phyloP scores from a whole-genome alignment of 2,113 vertebrate genomes.

The Cichladusa arquata region DNA sequence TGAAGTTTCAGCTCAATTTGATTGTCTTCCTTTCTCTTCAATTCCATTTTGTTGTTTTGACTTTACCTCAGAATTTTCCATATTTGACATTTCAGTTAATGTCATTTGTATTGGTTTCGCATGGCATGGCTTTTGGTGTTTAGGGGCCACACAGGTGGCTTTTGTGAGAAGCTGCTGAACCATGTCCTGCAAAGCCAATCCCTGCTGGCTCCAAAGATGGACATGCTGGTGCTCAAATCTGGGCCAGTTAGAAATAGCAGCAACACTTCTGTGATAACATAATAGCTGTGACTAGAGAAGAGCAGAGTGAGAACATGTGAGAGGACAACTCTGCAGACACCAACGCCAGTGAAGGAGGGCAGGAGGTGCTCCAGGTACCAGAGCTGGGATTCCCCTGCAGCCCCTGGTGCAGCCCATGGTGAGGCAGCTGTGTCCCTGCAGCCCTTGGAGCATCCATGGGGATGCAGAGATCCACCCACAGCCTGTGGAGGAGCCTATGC shows the following conservation, averaged over 20 bases:
- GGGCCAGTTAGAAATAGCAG: not conserved
- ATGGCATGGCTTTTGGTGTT: not conserved
- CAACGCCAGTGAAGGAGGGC: not conserved
- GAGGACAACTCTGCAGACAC: not conserved
- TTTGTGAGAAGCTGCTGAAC: not conserved
- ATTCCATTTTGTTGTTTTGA: not conserved
- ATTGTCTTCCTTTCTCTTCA: not conserved
- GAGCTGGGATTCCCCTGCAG: not conserved
- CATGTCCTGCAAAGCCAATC: not conserved
- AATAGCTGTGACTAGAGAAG: not conserved
- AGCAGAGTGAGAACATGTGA: not conserved
- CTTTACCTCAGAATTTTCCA: not conserved
- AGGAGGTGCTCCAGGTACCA: fast-evolving
- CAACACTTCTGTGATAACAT: not conserved
- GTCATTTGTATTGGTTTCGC: not conserved
- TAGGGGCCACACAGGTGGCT: not conserved
- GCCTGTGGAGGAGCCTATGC: not conserved
- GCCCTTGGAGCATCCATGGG: not conserved
- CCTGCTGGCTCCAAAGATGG: not conserved
- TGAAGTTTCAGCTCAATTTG: not conserved
- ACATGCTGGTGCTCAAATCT: not conserved
- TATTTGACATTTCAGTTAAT: not conserved
- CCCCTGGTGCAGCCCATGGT: not conserved
- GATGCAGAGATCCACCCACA: not conserved
- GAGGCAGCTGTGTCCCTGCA: not conserved